Conservation (phyloP, 2,888 invertebrate genomes). For the Lasioglossum marginatum region DNA sequence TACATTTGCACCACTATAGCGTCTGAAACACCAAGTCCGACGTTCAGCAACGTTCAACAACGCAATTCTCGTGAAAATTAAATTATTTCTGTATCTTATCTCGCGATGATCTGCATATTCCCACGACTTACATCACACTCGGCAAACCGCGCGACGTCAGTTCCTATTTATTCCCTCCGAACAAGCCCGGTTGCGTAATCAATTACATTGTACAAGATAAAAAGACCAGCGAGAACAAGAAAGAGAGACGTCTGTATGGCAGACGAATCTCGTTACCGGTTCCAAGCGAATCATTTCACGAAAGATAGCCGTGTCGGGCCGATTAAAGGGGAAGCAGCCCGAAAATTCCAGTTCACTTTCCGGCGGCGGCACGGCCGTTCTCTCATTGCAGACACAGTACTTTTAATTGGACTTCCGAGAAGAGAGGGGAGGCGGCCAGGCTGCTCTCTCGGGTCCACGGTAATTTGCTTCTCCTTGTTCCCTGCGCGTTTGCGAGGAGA, state of each 20-base stretch:
- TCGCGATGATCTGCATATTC: background rate
- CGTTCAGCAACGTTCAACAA: background rate
- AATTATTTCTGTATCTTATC: background rate
- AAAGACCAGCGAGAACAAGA: background rate
- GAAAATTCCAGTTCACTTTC: constrained; percentile 26
- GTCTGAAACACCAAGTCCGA: background rate
- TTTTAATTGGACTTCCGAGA: constrained; percentile 55
- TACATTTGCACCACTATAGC: background rate
- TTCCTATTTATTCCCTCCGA: constrained; percentile 6
- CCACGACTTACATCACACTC: background rate
- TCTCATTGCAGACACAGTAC: constrained; percentile 27
- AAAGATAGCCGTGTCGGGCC: background rate
- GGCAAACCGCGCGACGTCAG: background rate
- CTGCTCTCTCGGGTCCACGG: constrained; percentile 33
- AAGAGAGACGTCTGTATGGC: background rate
- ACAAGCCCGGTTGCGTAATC: background rate
- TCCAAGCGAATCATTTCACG: background rate
- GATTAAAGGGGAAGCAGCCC: background rate
- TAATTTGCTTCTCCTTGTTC: constrained; percentile 44
- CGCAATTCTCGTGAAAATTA: background rate
- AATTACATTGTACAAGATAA: background rate
- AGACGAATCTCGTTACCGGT: constrained; percentile 3
- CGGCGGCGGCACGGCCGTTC: background rate
- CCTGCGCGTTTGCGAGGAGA: constrained; percentile 27
- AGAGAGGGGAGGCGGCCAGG: constrained; percentile 20